Base-by-base conservation (phyloP, 1,140 invertebrate species). In the Drosophila gunungcola region DNA sequence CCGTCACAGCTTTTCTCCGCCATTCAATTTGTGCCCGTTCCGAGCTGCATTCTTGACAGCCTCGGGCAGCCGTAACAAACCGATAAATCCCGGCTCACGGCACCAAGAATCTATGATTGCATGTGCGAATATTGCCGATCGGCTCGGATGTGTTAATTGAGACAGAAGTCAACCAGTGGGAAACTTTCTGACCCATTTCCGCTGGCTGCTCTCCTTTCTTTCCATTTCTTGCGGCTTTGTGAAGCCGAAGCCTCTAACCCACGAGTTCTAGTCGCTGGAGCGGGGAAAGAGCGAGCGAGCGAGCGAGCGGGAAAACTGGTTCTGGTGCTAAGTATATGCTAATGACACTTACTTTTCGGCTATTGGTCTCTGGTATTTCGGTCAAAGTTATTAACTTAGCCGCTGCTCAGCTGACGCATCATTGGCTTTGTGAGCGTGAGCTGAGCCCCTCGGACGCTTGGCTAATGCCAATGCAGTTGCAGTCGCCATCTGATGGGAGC, bases 241-340 rank as follows among this genome's bases (percentile, higher is more conserved):
- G 21, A 39, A n/a, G 39, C 21, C 41, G 16, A 21, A 21, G 16
- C 16, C 16, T 21, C 16, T 21, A 21, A 16, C 41, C 4, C 25
- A 27, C 29, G 29, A 46, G 10, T 49, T 56, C 68, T 38, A 54
- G 36, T 16, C 21, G 25, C 29, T 4, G 34, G 9, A 11, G 13
- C 11, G 13, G 13, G 10, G 29, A 16, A 16, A 51, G 48, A 21
- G 29, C 3, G 45, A n/a, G n/a, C 7, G 48, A 21, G 29, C 3
- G 45, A n/a, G n/a, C 7, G 48, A 21, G 16, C 16, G 46, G 4
- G 5, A 6, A 77, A 77, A 77, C 73, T 69, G 76, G 74, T 86
- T 85, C 78, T 86, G 58, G 79, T 88, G 84, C 76, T 83, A 88
- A 88, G 83, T 82, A 83, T 79, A 88, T 88, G 83, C 83, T 83